Conservation (phyloP, 2,888 invertebrate species). For the Scelioninae gen. 1 region DNA sequence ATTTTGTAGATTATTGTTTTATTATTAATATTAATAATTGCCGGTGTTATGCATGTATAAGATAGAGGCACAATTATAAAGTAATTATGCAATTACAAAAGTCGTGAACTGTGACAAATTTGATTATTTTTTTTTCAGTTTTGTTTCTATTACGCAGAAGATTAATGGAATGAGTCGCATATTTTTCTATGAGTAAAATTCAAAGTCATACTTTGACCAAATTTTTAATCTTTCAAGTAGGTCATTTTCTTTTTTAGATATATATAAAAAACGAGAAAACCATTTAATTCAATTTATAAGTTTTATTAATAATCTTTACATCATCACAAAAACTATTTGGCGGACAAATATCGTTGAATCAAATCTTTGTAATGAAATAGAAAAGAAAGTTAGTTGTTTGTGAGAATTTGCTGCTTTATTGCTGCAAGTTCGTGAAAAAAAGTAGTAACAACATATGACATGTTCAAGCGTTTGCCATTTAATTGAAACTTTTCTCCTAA, state of each 20-base stretch:
- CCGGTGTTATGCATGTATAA: conserved; percentile 9
- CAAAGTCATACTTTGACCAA: conserved; percentile 18
- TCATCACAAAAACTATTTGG: not conserved
- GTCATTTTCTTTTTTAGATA: not conserved
- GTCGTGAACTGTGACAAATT: conserved; percentile 21
- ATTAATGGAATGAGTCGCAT: conserved; percentile 20
- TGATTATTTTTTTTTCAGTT: not conserved
- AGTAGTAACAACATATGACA: not conserved
- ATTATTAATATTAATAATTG: conserved; percentile 39
- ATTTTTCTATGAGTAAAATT: conserved; percentile 3
- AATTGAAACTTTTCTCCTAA: not conserved
- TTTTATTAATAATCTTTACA: not conserved
- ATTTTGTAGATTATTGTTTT: conserved; percentile 54
- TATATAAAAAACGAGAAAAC: not conserved
- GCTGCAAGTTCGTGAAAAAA: no score
- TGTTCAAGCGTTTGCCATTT: not conserved
- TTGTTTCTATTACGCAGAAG: conserved; percentile 8
- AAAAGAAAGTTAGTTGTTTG: no score
- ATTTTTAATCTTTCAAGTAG: conserved; percentile 10
- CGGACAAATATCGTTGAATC: not conserved
- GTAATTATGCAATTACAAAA: conserved; percentile 23
- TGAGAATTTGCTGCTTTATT: no score
- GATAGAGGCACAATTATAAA: conserved; percentile 10
- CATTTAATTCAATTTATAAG: not conserved
- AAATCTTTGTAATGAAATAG: no score